Evolutionary conservation across 2,888 invertebrate species (phyloP).

Genomic region (Ecliptopera silaceata): DNA sequence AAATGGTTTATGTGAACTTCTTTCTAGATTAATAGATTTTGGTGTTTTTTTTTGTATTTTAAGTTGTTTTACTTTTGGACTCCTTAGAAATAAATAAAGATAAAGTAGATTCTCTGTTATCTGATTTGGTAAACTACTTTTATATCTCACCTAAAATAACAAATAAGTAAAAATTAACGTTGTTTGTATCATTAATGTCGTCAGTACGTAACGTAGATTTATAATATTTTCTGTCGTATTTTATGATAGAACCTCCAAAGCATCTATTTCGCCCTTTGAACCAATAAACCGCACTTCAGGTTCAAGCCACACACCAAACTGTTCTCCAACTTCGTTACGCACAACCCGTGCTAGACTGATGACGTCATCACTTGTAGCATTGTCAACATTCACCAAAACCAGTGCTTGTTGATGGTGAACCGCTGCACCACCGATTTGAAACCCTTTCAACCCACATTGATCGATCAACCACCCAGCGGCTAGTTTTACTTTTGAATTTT

Average conservation of each 20-base stretch:
- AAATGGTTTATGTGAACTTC: no score
- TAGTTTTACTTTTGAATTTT: slow-evolving; percentile 22
- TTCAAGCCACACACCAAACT: slow-evolving; percentile 26
- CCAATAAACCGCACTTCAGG: slow-evolving; percentile 31
- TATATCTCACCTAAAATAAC: no score
- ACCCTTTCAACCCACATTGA: slow-evolving; percentile 27
- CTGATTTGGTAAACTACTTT: no score
- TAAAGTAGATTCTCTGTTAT: no score
- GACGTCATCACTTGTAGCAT: slow-evolving; percentile 27
- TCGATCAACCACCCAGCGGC: slow-evolving; percentile 35
- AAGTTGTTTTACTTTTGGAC: no score
- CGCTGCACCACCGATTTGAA: slow-evolving; percentile 22
- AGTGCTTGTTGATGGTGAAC: slow-evolving; percentile 30
- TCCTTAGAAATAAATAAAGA: no score
- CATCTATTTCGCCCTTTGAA: slow-evolving; percentile 10
- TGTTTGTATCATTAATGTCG: no score
- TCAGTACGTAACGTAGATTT: no score
- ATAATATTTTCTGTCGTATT: no score
- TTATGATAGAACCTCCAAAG: slow-evolving; percentile 7
- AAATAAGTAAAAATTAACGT: not conserved
- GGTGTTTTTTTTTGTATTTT: no score
- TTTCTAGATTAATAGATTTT: no score
- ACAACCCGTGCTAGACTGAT: slow-evolving; percentile 20
- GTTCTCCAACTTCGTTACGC: slow-evolving; percentile 16
- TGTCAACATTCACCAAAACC: slow-evolving; percentile 26